Percentiles rank a stretch among this genome's conserved stretches.
Evolutionary conservation across 2,888 invertebrate species (phyloP).

Genomic region (Napeogenes inachia): DNA sequence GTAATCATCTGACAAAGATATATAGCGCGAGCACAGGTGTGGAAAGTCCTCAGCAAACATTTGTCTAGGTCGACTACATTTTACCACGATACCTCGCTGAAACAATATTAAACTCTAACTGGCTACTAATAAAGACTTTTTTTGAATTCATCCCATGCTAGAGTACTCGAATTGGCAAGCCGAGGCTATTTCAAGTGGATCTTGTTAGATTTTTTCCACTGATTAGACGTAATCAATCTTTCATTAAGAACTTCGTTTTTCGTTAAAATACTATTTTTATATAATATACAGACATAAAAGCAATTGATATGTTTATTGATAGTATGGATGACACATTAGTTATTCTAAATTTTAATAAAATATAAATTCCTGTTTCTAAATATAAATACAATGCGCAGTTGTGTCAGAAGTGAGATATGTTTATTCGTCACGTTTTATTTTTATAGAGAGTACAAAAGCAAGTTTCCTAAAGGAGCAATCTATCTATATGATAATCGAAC

Average conservation of each 20-base stretch:
- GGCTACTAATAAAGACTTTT: neutral
- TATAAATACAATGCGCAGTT: slow-evolving; percentile 7
- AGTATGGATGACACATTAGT: too few relatives aligned
- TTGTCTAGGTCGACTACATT: slow-evolving; percentile 34
- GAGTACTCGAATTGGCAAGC: neutral
- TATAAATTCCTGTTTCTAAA: neutral
- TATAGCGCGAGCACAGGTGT: slow-evolving; percentile 38
- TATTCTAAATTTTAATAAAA: neutral
- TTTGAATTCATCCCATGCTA: neutral
- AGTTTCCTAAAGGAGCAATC: slow-evolving; percentile 32
- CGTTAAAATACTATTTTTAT: too few relatives aligned
- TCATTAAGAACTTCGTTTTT: neutral
- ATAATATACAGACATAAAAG: too few relatives aligned
- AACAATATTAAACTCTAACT: slow-evolving; percentile 12
- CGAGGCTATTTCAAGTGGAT: slow-evolving; percentile 14
- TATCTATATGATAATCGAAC: slow-evolving; percentile 58
- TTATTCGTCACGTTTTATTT: slow-evolving; percentile 23
- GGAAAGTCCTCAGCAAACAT: slow-evolving; percentile 38
- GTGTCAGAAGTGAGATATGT: slow-evolving; percentile 14
- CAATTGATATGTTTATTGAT: too few relatives aligned
- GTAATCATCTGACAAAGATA: slow-evolving; percentile 36
- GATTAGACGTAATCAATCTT: slow-evolving; percentile 20
- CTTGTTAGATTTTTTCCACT: slow-evolving; percentile 18
- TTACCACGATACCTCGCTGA: slow-evolving; percentile 9
- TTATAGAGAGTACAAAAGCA: slow-evolving; percentile 21